These are phyloP conservation scores for Sus scrofa DNA, from an alignment of 2,113 vertebrate species.

Conservation along the genomic window T2T-Sscrofa CM000817.6:73466501-73467000, in stretches of 20 bases:
- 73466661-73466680: accelerated
- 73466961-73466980: background rate
- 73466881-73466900: slow-evolving; percentile 98
- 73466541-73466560: background rate
- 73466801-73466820: accelerated
- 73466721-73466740: accelerated
- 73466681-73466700: too few relatives aligned
- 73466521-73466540: accelerated
- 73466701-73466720: accelerated
- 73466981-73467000: background rate
- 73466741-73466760: too few relatives aligned
- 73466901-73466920: slow-evolving; percentile 99
- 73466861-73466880: slow-evolving; percentile 98
- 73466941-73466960: accelerated
- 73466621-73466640: background rate
- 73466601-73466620: accelerated
- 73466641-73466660: background rate
- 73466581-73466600: background rate
- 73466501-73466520: background rate
- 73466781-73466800: too few relatives aligned
- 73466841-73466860: slow-evolving; percentile 99
- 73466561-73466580: background rate
- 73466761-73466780: background rate
- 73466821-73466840: slow-evolving; percentile 95
- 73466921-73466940: slow-evolving; percentile 88